Percentiles rank a stretch among this genome's conserved stretches.
Conservation (phyloP, 2,888 invertebrate species). For the Idaea biselata region DNA sequence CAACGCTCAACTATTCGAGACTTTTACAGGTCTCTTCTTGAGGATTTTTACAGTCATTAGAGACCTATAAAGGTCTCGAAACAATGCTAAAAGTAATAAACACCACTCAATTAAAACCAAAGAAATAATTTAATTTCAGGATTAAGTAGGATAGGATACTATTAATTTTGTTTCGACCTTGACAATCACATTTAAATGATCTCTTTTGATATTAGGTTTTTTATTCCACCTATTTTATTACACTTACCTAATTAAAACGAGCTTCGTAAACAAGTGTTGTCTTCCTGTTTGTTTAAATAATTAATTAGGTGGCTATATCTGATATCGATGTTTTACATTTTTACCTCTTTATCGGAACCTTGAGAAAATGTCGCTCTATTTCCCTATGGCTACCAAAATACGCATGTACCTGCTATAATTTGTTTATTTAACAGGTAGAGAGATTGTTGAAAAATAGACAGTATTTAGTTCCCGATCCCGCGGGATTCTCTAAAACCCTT, state of each 20-base stretch:
- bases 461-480: too few relatives aligned
- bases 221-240: slow-evolving; percentile 16
- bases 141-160: not conserved
- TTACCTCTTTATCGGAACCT: not conserved
- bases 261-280: slow-evolving; percentile 28
- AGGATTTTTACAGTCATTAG: too few relatives aligned
- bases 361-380: not conserved
- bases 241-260: slow-evolving; percentile 36
- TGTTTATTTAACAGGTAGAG: too few relatives aligned
- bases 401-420: not conserved
- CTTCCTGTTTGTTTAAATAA: slow-evolving; percentile 37
- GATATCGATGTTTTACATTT: not conserved
- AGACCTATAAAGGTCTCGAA: too few relatives aligned
- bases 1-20: too few relatives aligned
- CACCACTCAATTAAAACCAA: too few relatives aligned
- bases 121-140: too few relatives aligned
- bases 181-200: not conserved
- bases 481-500: too few relatives aligned
- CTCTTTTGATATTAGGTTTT: not conserved
- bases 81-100: too few relatives aligned
- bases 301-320: not conserved
- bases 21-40: too few relatives aligned
- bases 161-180: not conserved
- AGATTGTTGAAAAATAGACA: too few relatives aligned
- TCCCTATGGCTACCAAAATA: not conserved